Percentiles rank a stretch among this genome's conserved stretches.
Evolutionary conservation across 2,888 invertebrate genomes (phyloP).

Genomic region (Neoitamus cyanurus): DNA sequence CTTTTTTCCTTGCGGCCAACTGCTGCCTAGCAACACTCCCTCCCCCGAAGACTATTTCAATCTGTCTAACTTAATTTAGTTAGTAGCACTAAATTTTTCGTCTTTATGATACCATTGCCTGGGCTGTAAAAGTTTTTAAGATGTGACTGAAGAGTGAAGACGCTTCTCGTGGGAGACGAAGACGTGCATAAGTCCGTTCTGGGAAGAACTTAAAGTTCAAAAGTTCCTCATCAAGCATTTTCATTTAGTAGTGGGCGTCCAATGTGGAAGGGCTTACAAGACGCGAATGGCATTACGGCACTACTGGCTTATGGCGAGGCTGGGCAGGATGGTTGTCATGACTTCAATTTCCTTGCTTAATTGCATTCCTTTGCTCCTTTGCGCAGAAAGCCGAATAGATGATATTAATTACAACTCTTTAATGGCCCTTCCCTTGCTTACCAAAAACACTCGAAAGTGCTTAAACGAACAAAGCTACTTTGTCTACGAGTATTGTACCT

Average conservation of each 20-base stretch:
- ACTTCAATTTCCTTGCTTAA: conserved; percentile 7
- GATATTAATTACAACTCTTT: neutral
- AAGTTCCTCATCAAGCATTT: conserved; percentile 1
- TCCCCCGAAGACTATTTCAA: neutral
- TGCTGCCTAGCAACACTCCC: neutral
- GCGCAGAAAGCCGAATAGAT: neutral
- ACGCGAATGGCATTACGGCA: neutral
- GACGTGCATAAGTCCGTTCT: neutral
- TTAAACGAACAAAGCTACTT: neutral
- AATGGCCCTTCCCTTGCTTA: neutral
- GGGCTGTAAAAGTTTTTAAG: neutral
- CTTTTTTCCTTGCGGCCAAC: neutral
- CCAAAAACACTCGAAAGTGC: neutral
- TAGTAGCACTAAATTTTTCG: neutral
- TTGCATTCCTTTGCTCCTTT: neutral
- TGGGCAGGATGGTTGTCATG: neutral
- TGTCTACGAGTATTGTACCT: neutral
- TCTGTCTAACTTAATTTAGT: neutral
- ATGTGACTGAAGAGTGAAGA: neutral
- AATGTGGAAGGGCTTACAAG: neutral
- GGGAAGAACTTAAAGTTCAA: neutral
- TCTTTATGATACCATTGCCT: neutral
- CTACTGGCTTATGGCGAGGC: neutral
- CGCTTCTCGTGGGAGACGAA: neutral
- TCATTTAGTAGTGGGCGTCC: neutral